Evolutionary conservation across 1,140 invertebrate species (phyloP), one percentile per base, ranked within the genome.

Genomic region (Drosophila punjabiensis): DNA sequence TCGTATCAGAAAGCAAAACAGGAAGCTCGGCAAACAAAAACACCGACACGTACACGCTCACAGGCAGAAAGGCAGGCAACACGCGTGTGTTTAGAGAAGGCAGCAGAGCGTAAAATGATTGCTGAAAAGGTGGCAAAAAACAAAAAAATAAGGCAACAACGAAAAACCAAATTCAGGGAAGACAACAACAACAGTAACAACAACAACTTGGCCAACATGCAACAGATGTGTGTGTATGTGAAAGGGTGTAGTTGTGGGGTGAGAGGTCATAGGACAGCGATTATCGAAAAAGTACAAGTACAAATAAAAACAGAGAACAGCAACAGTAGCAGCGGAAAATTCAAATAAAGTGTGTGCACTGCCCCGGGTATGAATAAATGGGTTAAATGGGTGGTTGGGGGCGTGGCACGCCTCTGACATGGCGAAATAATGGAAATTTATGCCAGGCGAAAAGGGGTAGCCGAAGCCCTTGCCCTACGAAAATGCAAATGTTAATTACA

Each of bases 401-500:
- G 55, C 20, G 79, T 66, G 20, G 47, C 64, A 71, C 37, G 66
- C 61, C 37, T 18, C 55, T 30, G 35, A 43, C 62, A 39, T 41
- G 52, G 66, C 35, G n/a, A 69, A 76, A 69, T 73, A 82, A 86
- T 86, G 81, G 50, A 87, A 88, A 88, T 83, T 69, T 71, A 71
- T 81, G 77, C 84, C 50, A 35, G 32, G 32, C 45, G 13, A 32
- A 18, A 30, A n/a, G 41, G 32, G 32, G 30, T 0, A 18, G 47
- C 39, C 47, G 50, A 33, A 47, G 43, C 79, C 37, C 62, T 66
- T 50, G 65, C 48, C 45, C 24, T 30, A 71, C 79, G 18, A 89
- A 89, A 85, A 85, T 85, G 81, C 76, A 88, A 88, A 88, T 88
- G 75, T 88, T 89, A 88, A 88, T 89, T 88, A 89, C 81, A 76